Percentiles rank a stretch among this genome's conserved stretches.
phyloP scores from a whole-genome alignment of 2,888 invertebrate genomes.

The Entomobrya multifasciata region DNA sequence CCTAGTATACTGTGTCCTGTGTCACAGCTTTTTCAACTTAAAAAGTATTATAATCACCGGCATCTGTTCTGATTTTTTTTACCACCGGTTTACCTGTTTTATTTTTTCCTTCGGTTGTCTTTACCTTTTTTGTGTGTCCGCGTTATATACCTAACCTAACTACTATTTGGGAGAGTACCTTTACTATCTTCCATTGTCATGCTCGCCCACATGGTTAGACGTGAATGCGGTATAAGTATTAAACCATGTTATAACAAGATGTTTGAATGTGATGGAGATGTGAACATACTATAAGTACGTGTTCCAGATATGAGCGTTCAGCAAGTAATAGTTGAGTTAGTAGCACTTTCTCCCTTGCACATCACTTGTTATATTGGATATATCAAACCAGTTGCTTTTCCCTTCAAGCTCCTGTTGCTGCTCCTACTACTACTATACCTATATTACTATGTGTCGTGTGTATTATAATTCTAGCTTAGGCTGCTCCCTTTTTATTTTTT shows the following conservation, averaged over 20 bases:
- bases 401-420: conserved; percentile 63
- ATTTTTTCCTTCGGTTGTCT: conserved; percentile 23
- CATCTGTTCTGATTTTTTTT: too few species aligned
- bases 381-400: conserved; percentile 67
- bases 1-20: too few species aligned
- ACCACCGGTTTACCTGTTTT: too few species aligned
- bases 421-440: background rate
- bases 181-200: conserved; percentile 51
- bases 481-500: background rate
- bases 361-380: background rate
- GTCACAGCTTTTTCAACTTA: too few species aligned
- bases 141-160: conserved; percentile 10
- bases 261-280: conserved; percentile 16
- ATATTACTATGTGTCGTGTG: conserved; percentile 9
- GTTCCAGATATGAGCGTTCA: conserved; percentile 54
- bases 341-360: conserved; percentile 8
- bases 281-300: conserved; percentile 37
- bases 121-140: conserved; percentile 16
- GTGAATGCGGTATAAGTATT: conserved; percentile 53
- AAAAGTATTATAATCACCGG: too few species aligned
- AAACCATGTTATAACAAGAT: conserved; percentile 1
- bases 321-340: conserved; percentile 45
- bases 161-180: background rate
- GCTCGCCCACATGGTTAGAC: conserved; percentile 66
- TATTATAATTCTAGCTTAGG: conserved; percentile 17